Evolutionary conservation across 2,113 vertebrate species (phyloP), one percentile per base, ranked within the genome.

Genomic region (Melanostigma gelatinosum): DNA sequence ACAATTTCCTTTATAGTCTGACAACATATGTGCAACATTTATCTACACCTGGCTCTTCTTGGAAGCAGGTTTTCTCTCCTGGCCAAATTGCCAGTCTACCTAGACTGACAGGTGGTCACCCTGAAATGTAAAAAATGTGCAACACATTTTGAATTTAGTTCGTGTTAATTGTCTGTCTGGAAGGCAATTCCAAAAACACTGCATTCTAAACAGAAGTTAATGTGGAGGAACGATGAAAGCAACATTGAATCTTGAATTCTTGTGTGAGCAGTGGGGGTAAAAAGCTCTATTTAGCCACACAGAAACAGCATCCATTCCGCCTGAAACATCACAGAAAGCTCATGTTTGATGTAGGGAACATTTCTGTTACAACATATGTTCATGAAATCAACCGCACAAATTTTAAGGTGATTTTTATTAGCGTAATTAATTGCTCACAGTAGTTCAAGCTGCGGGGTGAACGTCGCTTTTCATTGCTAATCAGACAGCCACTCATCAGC

Each of bases 81-180:
- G 63, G 80, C 84, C 82, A 90, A 81, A 90, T 73, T 79, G 68
- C 79, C 82, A 76, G 61, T 58, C 77, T 74, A 76, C 83, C 67
- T 83, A 73, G 80, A 88, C 79, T 87, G 89, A 93, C 91, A 95
- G 92, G 86, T 93, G 91, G 88, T 84, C 85, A 84, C 68, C 72
- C 29, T 73, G 76, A 87, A 86, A 88, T 76, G 68, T n/a, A 87
- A 88, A 34, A 91, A 79, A 89, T 88, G 72, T 70, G 89, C 82
- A 83, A 86, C 87, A 91, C 72, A 82, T 91, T 73, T 90, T 89
- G 71, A 80, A 79, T 85, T 89, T 87, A 86, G 87, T 74, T 80
- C 78, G 61, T 75, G 77, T 88, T 77, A 87, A 62, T 71, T 55
- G 55, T 72, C 68, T 88, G 65, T 85, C 81, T 75, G 34, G 77